Evolutionary conservation across 1,140 invertebrate genomes (phyloP).

Genomic region (Drosophila arawakana): DNA sequence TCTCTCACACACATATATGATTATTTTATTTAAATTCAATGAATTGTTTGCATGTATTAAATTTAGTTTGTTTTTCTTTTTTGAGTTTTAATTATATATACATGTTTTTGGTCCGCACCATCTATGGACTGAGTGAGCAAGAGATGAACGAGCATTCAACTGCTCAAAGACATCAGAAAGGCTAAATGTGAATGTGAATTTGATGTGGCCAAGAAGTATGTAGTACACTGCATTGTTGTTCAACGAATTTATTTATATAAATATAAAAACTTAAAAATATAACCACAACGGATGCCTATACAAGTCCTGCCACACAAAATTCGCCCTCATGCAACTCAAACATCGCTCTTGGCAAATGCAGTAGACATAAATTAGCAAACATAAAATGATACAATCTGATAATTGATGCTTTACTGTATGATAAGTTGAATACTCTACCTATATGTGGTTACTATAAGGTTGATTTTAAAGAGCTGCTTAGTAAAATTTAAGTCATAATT

Average conservation of each 20-base stretch:
- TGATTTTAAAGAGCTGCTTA: too few species aligned
- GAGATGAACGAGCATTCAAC: conserved; percentile 43
- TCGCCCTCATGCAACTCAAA: conserved; percentile 66
- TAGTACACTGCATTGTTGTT: conserved; percentile 47
- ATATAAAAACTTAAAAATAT: conserved; percentile 83
- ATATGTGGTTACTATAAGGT: too few species aligned
- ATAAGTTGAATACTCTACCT: conserved; percentile 23
- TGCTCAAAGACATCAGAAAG: conserved; percentile 46
- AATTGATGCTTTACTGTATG: conserved; percentile 29
- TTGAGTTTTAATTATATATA: conserved; percentile 51
- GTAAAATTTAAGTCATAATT: too few species aligned
- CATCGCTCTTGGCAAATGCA: conserved; percentile 56
- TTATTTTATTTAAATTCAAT: conserved; percentile 71
- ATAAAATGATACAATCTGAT: conserved; percentile 67
- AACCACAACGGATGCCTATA: conserved; percentile 77
- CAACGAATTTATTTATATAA: conserved; percentile 76
- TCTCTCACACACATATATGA: conserved; percentile 4
- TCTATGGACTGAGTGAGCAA: conserved; percentile 74
- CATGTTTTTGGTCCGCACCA: conserved; percentile 64
- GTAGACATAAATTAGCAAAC: conserved; percentile 69
- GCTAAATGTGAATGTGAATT: conserved; percentile 13
- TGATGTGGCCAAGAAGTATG: conserved; percentile 47
- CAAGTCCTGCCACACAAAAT: conserved; percentile 75
- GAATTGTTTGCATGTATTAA: conserved; percentile 47
- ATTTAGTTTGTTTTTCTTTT: conserved; percentile 52